Conservation (phyloP, 2,888 invertebrate species). For the Calameuta pallipes region DNA sequence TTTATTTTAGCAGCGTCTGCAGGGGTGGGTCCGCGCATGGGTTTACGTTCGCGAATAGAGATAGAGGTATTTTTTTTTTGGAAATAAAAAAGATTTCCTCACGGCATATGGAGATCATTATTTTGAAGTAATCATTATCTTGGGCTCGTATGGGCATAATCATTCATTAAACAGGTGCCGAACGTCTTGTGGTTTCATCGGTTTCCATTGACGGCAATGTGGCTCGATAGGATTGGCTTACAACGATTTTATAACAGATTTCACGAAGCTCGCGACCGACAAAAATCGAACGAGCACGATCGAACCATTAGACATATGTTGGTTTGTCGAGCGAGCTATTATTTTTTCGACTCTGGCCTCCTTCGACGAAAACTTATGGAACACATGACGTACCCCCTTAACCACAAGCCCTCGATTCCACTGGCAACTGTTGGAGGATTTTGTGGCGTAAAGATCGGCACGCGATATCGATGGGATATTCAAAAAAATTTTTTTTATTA, state of each 20-base stretch:
- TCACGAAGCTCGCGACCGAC: slow-evolving; percentile 30
- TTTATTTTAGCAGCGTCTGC: no score
- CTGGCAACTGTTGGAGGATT: slow-evolving; percentile 44
- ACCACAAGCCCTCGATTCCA: slow-evolving; percentile 52
- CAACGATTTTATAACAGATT: slow-evolving; percentile 47
- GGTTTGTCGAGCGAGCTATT: slow-evolving; percentile 17
- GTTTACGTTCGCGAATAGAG: slow-evolving; percentile 7
- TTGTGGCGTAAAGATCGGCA: slow-evolving; percentile 21
- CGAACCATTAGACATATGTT: slow-evolving; percentile 21
- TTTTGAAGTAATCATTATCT: not conserved
- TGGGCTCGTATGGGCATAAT: not conserved
- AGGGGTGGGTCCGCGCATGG: no score
- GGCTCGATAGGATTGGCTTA: no score
- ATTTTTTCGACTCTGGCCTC: slow-evolving; percentile 15
- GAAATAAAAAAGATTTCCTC: slow-evolving; percentile 15
- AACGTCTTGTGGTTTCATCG: slow-evolving; percentile 36
- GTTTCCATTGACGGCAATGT: slow-evolving; percentile 34
- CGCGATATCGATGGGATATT: slow-evolving; percentile 21
- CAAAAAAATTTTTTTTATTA: not conserved
- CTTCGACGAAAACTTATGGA: slow-evolving; percentile 40
- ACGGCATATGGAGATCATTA: not conserved
- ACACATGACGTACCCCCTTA: slow-evolving; percentile 49
- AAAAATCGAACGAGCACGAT: slow-evolving; percentile 9
- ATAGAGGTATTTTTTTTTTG: slow-evolving; percentile 1
- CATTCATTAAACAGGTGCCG: slow-evolving; percentile 41